Evolutionary conservation across 2,797 vertebrate species (phyloP).

Genomic region (Cyprinodon diabolis): DNA sequence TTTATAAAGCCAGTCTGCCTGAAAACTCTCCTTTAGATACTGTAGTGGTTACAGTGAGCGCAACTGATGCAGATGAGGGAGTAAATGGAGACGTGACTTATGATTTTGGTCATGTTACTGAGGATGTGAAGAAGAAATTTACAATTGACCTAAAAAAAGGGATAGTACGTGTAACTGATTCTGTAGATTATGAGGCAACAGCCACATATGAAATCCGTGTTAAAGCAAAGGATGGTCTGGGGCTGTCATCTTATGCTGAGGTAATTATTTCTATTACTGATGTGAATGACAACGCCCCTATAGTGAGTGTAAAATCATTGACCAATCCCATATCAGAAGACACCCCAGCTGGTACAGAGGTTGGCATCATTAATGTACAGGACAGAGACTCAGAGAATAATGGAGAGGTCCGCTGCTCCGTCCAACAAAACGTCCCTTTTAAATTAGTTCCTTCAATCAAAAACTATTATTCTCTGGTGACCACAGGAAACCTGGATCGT

Average conservation of each 20-base stretch:
- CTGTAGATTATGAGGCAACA: slow-evolving; percentile 57
- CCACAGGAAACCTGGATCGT: neutral
- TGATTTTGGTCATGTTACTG: slow-evolving; percentile 49
- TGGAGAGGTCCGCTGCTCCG: fast-evolving
- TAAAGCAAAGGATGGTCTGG: slow-evolving; percentile 65
- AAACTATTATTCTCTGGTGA: slow-evolving; percentile 1
- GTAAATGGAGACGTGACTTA: neutral
- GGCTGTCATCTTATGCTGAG: slow-evolving; percentile 48
- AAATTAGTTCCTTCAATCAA: neutral
- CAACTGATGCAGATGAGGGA: slow-evolving; percentile 1
- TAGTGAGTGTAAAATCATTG: slow-evolving; percentile 61
- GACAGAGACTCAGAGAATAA: slow-evolving; percentile 15
- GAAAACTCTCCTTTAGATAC: slow-evolving; percentile 64
- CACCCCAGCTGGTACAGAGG: slow-evolving; percentile 41
- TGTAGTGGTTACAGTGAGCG: slow-evolving; percentile 35
- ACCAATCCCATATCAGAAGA: slow-evolving; percentile 58
- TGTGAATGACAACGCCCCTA: slow-evolving; percentile 71
- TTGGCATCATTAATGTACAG: slow-evolving; percentile 1
- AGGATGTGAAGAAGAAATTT: neutral
- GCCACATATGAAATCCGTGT: slow-evolving; percentile 52
- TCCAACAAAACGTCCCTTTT: neutral
- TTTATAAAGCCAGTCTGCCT: slow-evolving; percentile 62
- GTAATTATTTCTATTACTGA: slow-evolving; percentile 66
- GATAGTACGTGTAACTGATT: slow-evolving; percentile 49
- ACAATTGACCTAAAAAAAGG: slow-evolving; percentile 35